phyloP scores from a whole-genome alignment of 2,113 vertebrate species.

The rat (Rattus norvegicus) region GRCr8 NC_086023.1:92567001-92567500 shows the following conservation, averaged over 20 bases:
- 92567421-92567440: background rate
- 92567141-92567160: background rate
- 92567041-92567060: background rate
- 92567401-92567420: background rate
- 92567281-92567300: background rate
- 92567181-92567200: background rate
- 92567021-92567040: background rate
- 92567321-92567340: background rate
- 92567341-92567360: background rate
- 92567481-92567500: background rate
- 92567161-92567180: background rate
- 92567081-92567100: no score
- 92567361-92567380: background rate
- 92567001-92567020: background rate
- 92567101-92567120: background rate
- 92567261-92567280: background rate
- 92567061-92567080: background rate
- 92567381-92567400: background rate
- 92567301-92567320: background rate
- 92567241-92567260: background rate
- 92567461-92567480: background rate
- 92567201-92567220: background rate
- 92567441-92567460: background rate
- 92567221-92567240: background rate
- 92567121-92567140: background rate